Conservation (phyloP, 2,113 vertebrate species). For the human (Homo sapiens) region GRCh38 chr3:25195501-25196000, state of each 20-base stretch:
- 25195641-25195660: conserved; percentile 54
- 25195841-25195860: not conserved
- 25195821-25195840: not conserved
- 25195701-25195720: conserved; percentile 56
- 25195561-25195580: conserved; percentile 43
- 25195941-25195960: not conserved
- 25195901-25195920: not conserved
- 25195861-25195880: not conserved
- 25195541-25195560: not conserved
- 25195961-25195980: not conserved
- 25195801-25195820: conserved; percentile 7
- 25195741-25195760: conserved; percentile 40
- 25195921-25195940: not conserved
- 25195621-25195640: conserved; percentile 42
- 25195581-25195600: conserved; percentile 48
- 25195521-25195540: conserved; percentile 34
- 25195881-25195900: conserved; percentile 14
- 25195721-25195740: not conserved
- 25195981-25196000: not conserved
- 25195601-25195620: conserved; percentile 62
- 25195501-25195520: conserved; percentile 54
- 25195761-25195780: conserved; percentile 13
- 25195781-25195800: not conserved
- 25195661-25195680: conserved; percentile 57
- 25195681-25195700: conserved; percentile 32